Base-by-base conservation (phyloP, 2,797 vertebrate genomes). In the Crocidura indochinensis region DNA sequence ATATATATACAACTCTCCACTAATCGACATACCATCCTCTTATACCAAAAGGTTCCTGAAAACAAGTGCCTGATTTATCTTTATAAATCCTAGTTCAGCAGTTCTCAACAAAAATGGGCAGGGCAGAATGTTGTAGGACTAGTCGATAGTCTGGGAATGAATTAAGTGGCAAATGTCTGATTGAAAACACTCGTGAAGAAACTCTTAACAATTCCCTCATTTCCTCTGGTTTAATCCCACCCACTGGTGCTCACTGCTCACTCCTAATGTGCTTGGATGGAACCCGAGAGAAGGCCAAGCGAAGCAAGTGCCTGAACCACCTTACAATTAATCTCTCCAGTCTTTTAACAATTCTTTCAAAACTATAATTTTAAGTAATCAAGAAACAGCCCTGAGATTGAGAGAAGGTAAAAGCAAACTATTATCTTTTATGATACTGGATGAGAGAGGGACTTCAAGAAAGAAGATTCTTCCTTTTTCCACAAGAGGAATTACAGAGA, bases 341-440 rank as follows among this genome's bases (percentile, higher is more conserved):
- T 53, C 51, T 17, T 53, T 53, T 53, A 53, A 53, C 17, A 17
- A 12, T 53, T 17, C 51, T 53, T 53, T 71, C 51, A 68, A 69
- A 94, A n/a, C 14, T 51, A 12, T 62, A 80, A 65, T 86, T 77
- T 84, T 77, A 88, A 87, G 72, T 20, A 31, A 38, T 77, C 26
- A 64, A 71, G 8, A 86, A 2, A 86, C 3, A 88, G 38, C 12
- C 80, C 38, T 10, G n/a, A 62, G 31, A 17, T 53, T 86, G 27
- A 91, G 24, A 49, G 38, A 38, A 38, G 38, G 38, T 38, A 38
- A 38, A 38, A 3, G 27, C 64, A 60, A 15, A 72, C 1, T 74
- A 49, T n/a, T 73, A 44, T 60, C 38, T 85, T 60, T 81, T 49
- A 64, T 17, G 12, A 72, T 24, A 72, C 2, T 24, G 44, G 20